Base-by-base conservation (phyloP, 1,140 invertebrate genomes). In the Lethocerus indicus region DNA sequence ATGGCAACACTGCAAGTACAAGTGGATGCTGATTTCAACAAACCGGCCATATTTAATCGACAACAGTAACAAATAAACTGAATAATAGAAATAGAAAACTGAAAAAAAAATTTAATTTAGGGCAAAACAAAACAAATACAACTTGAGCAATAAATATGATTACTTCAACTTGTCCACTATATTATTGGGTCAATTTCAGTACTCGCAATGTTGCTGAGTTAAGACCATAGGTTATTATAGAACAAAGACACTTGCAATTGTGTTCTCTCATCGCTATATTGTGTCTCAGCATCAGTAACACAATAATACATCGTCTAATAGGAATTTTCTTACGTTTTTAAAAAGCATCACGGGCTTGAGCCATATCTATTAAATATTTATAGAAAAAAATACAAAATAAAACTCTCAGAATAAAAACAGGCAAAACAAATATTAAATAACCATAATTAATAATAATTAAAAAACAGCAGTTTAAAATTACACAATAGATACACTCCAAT, bases 321-420 rank as follows among this genome's bases (percentile, higher is more conserved):
- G 56, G 56, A 57, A 57, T 57, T 73, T 62, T 77, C 67, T 28
- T 67, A 69, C 54, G 72, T 70, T 53, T 53, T 54, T 47, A 46
- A 57, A 60, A 57, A 48, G 53, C 48, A 55, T 54, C 53, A 58
- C 50, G 45, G 54, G 47, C 53, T 56, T 44, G 47, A 51, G 46
- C 47, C 47, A 52, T 51, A 36, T 32, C 48, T 47, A 56, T 41
- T 29, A 41, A 54, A 53, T 50, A 56, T 54, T 52, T 49, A 52
- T 49, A 54, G 50, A 53, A 54, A 51, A 44, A 53, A 50, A 54
- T 57, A 57, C 49, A 55, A 57, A 57, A 56, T 55, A 57, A 56
- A 54, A 53, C 51, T 57, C 54, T 56, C 50, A 56, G 50, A 54
- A 51, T 56, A 55, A 51, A 54, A 55, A 54, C 52, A 55, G 50